A percentile compares a stretch with the other conserved stretches of the same genome.
Evolutionary conservation across 2,888 invertebrate genomes (phyloP).

Genomic region (Pteria penguin): DNA sequence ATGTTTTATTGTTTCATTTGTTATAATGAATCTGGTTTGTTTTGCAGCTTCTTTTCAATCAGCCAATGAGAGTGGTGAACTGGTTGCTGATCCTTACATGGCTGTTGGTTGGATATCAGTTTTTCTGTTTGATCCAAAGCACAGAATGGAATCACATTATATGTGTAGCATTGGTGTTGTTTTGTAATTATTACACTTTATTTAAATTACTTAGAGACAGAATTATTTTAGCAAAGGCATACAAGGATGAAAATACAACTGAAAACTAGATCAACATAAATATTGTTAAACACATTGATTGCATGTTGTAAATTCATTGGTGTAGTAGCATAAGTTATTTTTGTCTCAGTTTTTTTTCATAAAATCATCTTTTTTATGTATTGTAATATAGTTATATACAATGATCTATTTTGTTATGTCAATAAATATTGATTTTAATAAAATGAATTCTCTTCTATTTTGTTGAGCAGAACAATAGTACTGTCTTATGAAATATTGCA

Average conservation of each 20-base stretch:
- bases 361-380: too few relatives aligned
- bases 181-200: conserved; percentile 94
- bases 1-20: conserved; percentile 10
- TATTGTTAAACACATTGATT: too few relatives aligned
- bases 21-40: too few relatives aligned
- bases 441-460: too few relatives aligned
- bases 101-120: conserved; percentile 86
- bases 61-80: conserved; percentile 89
- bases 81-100: conserved; percentile 85
- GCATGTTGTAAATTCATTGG: too few relatives aligned
- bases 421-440: too few relatives aligned
- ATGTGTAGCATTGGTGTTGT: conserved; percentile 90
- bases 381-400: too few relatives aligned
- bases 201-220: conserved; percentile 94
- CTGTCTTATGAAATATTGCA: too few relatives aligned
- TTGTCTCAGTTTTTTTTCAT: too few relatives aligned
- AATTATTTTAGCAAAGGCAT: conserved; percentile 84
- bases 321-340: too few relatives aligned
- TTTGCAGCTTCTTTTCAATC: conserved; percentile 90
- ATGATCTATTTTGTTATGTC: too few relatives aligned
- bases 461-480: too few relatives aligned
- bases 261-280: conserved; percentile 13
- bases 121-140: conserved; percentile 89
- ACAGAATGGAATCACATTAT: conserved; percentile 95
- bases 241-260: conserved; percentile 70